These are phyloP conservation scores for Potorous gilbertii DNA, from an alignment of 2,797 vertebrate species.

Conservation along the genomic window DNA sequence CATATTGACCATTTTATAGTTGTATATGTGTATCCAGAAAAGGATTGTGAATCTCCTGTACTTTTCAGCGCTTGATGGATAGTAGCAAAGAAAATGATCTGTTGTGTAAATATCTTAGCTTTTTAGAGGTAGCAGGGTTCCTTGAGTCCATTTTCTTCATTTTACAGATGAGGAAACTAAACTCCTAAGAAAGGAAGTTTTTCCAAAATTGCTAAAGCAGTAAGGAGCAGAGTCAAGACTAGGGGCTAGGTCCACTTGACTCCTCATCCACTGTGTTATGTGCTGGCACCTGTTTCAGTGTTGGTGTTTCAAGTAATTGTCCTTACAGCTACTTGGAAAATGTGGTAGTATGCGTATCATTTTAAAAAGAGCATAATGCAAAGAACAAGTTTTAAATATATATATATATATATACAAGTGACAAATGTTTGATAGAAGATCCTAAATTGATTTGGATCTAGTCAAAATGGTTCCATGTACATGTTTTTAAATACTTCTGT, in stretches of 20 bases:
- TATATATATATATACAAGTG: not conserved
- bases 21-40: constrained; percentile 2
- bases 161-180: not conserved
- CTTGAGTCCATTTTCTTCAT: not conserved
- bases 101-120: constrained; percentile 34
- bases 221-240: not conserved
- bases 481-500: not conserved
- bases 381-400: constrained; percentile 23
- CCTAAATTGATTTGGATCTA: not conserved
- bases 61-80: constrained; percentile 2
- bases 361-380: constrained; percentile 36
- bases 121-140: not conserved
- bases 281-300: constrained; percentile 4
- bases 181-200: not conserved
- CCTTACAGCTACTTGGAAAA: not conserved
- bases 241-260: not conserved
- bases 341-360: not conserved
- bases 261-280: not conserved
- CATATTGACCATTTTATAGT: constrained; percentile 24
- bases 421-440: not conserved
- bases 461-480: not conserved
- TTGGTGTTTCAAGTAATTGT: constrained; percentile 10
- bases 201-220: not conserved
- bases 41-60: constrained; percentile 18
- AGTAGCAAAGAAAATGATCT: constrained; percentile 30